Evolutionary conservation across 64 coral and sea anemone genomes (phyloP).

Genomic region (Porites australiensis): DNA sequence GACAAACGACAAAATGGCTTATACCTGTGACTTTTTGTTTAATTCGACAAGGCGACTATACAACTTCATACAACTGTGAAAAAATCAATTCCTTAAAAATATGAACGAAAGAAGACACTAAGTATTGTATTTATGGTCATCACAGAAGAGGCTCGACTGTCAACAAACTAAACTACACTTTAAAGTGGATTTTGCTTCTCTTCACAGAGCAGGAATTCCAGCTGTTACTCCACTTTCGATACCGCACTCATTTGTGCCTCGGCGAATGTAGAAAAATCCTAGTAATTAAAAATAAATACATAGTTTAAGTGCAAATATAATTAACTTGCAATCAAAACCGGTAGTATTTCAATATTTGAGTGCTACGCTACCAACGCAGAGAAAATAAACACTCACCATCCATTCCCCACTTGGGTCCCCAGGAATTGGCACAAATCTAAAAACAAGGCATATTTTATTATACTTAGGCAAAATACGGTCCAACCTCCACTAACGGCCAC

Average conservation of each 20-base stretch:
- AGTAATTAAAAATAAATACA: neutral
- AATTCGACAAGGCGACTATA: no score
- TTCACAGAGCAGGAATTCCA: conserved; percentile 40
- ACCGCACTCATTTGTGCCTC: conserved; percentile 74
- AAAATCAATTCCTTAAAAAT: no score
- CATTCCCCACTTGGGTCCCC: conserved; percentile 76
- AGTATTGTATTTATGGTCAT: no score
- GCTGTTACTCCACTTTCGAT: conserved; percentile 79
- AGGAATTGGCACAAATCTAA: conserved; percentile 96
- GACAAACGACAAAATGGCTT: no score
- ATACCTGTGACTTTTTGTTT: no score
- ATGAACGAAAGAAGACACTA: no score
- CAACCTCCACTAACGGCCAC: no score
- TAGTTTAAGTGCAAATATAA: neutral
- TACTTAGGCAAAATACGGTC: no score
- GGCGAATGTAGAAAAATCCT: conserved; percentile 80
- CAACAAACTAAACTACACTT: no score
- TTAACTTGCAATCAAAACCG: neutral
- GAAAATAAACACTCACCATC: conserved; percentile 49
- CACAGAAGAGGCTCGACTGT: no score
- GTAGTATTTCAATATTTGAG: neutral
- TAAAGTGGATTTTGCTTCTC: neutral
- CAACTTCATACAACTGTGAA: no score
- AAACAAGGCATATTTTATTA: neutral
- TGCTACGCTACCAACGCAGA: neutral